Conservation (phyloP, 1,140 invertebrate species). For the Heterodera schachtii region DNA sequence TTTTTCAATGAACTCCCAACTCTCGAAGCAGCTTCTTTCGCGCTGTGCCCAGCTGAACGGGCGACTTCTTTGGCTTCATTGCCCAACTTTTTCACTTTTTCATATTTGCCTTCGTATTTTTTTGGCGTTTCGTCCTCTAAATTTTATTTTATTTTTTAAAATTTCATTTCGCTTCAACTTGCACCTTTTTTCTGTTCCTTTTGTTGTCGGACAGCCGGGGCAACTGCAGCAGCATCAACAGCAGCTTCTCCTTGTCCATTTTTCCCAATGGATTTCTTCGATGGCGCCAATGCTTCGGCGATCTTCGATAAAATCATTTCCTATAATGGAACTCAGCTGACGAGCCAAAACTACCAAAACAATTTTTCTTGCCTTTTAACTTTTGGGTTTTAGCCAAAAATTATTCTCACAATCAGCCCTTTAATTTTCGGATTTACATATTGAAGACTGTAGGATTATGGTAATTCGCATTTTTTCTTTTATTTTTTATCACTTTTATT, state of each 20-base stretch:
- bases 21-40: not conserved
- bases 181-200: not conserved
- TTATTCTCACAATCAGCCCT: too few relatives aligned
- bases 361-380: too few relatives aligned
- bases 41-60: not conserved
- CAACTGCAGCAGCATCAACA: not conserved
- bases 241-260: not conserved
- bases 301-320: constrained; percentile 4
- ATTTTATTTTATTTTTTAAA: not conserved
- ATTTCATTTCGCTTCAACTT: not conserved
- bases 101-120: not conserved
- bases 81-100: not conserved
- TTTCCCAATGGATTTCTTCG: not conserved
- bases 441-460: too few relatives aligned
- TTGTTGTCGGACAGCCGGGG: not conserved
- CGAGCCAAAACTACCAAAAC: not conserved
- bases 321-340: not conserved
- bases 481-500: too few relatives aligned
- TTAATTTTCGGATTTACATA: too few relatives aligned
- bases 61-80: not conserved
- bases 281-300: not conserved
- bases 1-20: not conserved
- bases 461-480: too few relatives aligned
- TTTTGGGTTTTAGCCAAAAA: too few relatives aligned
- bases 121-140: not conserved